These are phyloP conservation scores for Tachina lurida DNA, from an alignment of 2,888 invertebrate species.

Conservation along the genomic window DNA sequence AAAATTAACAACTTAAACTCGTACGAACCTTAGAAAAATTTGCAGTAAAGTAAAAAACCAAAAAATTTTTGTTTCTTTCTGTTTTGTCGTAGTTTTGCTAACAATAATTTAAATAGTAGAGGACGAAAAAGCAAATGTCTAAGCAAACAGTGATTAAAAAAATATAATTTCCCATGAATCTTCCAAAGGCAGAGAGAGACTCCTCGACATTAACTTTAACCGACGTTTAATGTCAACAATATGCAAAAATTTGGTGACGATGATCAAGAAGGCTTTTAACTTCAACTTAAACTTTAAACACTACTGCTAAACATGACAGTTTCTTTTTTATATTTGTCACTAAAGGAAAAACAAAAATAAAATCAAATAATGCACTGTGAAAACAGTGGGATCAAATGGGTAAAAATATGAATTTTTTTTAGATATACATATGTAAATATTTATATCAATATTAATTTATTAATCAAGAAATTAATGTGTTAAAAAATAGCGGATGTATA, in stretches of 20 bases:
- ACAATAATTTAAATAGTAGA: conserved; percentile 46
- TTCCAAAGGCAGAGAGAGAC: conserved; percentile 12
- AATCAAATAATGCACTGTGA: not conserved
- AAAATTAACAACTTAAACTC: conserved; percentile 3
- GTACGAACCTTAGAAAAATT: conserved; percentile 26
- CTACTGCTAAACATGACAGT: conserved; percentile 36
- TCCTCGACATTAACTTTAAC: conserved; percentile 54
- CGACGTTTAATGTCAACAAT: conserved; percentile 66
- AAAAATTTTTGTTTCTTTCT: not conserved
- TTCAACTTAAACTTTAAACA: conserved; percentile 53
- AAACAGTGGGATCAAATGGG: conserved; percentile 20
- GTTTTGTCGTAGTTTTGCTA: conserved; percentile 11
- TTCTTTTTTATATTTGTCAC: conserved; percentile 40
- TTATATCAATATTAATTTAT: too few relatives aligned
- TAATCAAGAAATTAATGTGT: too few relatives aligned
- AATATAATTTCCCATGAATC: conserved; percentile 67
- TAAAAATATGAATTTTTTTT: not conserved
- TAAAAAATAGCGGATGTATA: too few relatives aligned
- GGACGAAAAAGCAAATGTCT: not conserved
- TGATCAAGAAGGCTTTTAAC: conserved; percentile 57
- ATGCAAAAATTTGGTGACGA: conserved; percentile 69
- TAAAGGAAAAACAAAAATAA: not conserved
- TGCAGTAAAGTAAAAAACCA: not conserved
- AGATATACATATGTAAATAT: too few relatives aligned
- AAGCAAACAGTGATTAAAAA: conserved; percentile 31